Conservation (phyloP, 2,797 vertebrate genomes). For the Parotocinclus haroldoi region DNA sequence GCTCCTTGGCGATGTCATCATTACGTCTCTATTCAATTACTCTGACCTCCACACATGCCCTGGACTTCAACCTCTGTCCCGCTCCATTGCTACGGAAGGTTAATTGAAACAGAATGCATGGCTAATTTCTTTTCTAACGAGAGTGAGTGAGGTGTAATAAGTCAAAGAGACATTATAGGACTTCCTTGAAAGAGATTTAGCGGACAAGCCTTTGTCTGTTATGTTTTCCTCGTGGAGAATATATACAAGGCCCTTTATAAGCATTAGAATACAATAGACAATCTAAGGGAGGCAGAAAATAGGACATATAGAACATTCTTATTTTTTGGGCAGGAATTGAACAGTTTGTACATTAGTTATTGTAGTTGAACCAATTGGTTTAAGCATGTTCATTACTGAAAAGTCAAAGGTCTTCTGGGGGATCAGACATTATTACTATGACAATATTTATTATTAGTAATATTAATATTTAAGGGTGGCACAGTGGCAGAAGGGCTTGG, state of each 20-base stretch:
- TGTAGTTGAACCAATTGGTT: too few relatives aligned
- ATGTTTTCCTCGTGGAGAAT: constrained; percentile 7
- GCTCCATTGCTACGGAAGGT: constrained; percentile 70
- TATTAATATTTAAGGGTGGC: too few relatives aligned
- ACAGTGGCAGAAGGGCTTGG: too few relatives aligned
- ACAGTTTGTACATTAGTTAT: too few relatives aligned
- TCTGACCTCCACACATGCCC: constrained; percentile 67
- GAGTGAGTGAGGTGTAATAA: constrained; percentile 59
- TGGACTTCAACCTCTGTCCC: constrained; percentile 60
- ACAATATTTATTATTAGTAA: too few relatives aligned
- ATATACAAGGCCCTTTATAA: too few relatives aligned
- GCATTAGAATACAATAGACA: constrained; percentile 4
- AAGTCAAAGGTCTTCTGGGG: too few relatives aligned
- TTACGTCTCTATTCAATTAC: constrained; percentile 75
- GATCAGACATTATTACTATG: too few relatives aligned
- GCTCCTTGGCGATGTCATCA: constrained; percentile 62
- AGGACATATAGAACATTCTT: background rate
- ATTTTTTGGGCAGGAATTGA: too few relatives aligned
- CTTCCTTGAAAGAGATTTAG: constrained; percentile 51
- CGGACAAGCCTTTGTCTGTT: constrained; percentile 45
- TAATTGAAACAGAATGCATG: constrained; percentile 80
- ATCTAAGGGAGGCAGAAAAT: constrained; percentile 16
- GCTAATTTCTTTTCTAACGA: constrained; percentile 80
- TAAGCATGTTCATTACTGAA: too few relatives aligned
- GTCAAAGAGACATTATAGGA: constrained; percentile 44